phyloP scores from a whole-genome alignment of 2,113 vertebrate species.

The Gobio gobio region DNA sequence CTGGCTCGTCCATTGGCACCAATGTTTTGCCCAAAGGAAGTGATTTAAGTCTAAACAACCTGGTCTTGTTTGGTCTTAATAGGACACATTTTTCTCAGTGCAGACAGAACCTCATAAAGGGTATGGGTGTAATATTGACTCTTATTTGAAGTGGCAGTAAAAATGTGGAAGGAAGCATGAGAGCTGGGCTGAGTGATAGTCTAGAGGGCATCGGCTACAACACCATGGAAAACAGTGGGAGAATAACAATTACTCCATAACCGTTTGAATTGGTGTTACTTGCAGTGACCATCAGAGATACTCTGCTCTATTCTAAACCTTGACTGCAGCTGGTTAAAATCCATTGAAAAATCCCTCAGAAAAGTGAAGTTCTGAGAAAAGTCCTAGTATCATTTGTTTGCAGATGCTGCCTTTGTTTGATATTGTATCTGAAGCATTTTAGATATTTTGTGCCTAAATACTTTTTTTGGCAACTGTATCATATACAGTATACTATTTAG shows the following conservation, averaged over 20 bases:
- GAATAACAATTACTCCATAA: constrained; percentile 16
- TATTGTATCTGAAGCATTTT: background rate
- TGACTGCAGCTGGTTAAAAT: background rate
- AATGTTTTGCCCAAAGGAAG: constrained; percentile 35
- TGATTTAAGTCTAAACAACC: constrained; percentile 36
- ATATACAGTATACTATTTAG: too few species aligned
- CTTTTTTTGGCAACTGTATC: too few species aligned
- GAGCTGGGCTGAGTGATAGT: background rate
- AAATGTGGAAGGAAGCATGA: constrained; percentile 31
- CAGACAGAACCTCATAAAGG: constrained; percentile 27
- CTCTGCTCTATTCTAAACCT: background rate
- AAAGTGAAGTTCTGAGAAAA: background rate
- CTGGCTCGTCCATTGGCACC: background rate
- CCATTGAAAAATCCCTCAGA: background rate
- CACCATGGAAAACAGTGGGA: background rate
- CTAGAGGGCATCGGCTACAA: background rate
- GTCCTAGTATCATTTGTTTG: background rate
- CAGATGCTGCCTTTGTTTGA: background rate
- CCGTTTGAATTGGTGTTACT: background rate
- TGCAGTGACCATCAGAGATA: constrained; percentile 1
- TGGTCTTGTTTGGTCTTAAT: constrained; percentile 37
- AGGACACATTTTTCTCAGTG: constrained; percentile 23
- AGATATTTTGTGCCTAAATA: background rate
- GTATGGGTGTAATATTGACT: constrained; percentile 30
- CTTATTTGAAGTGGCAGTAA: constrained; percentile 36